Conservation (phyloP, 2,888 invertebrate species). For the Eupithecia vulgata region DNA sequence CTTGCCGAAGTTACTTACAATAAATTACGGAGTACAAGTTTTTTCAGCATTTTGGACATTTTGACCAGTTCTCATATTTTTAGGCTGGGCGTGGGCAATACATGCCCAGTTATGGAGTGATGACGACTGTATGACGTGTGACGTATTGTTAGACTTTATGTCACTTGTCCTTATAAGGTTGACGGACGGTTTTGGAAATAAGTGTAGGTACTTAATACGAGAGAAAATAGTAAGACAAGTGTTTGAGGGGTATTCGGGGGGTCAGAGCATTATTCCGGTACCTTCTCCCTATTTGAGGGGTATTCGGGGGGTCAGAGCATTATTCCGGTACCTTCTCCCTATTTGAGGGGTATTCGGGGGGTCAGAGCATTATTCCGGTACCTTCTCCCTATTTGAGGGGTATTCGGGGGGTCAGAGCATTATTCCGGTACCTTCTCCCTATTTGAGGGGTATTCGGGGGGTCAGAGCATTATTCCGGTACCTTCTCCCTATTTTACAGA, state of each 20-base stretch:
- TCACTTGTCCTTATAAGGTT: slow-evolving; percentile 29
- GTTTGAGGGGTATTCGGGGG: background rate
- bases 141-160: slow-evolving; percentile 42
- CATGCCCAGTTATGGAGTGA: slow-evolving; percentile 54
- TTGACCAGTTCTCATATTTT: slow-evolving; percentile 23
- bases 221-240: background rate
- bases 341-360: too few species aligned
- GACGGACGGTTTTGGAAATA: slow-evolving; percentile 29
- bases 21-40: background rate
- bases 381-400: too few species aligned
- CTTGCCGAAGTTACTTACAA: background rate
- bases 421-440: too few species aligned
- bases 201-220: slow-evolving; percentile 19
- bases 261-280: too few species aligned
- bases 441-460: too few species aligned
- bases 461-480: background rate
- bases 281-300: too few species aligned
- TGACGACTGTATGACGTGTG: slow-evolving; percentile 59
- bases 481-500: background rate
- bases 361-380: too few species aligned
- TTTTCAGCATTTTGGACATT: slow-evolving; percentile 24
- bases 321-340: too few species aligned
- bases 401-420: too few species aligned
- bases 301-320: too few species aligned
- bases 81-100: slow-evolving; percentile 57